A percentile compares a stretch with the other conserved stretches of the same genome.
phyloP scores from a whole-genome alignment of 2,888 invertebrate species.

The Dermolepida albohirtum region DNA sequence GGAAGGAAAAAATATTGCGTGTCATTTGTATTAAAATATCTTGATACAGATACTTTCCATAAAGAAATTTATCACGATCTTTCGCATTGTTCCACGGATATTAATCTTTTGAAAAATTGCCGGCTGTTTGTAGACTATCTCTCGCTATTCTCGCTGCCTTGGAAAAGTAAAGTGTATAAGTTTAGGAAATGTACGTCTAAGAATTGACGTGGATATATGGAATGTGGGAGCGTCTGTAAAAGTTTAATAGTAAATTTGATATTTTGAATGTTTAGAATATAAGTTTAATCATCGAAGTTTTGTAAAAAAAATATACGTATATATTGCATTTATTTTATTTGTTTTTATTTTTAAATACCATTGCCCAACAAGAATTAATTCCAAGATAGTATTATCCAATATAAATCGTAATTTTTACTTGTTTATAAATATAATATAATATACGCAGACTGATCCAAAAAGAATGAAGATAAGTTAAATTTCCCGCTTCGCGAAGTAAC shows the following conservation, averaged over 20 bases:
- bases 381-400: no score
- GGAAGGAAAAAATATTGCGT: conserved; percentile 42
- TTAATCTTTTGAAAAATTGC: conserved; percentile 40
- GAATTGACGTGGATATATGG: conserved; percentile 25
- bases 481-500: no score
- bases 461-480: no score
- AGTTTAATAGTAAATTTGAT: conserved; percentile 17
- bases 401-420: no score
- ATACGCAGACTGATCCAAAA: no score
- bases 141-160: neutral
- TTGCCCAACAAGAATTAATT: no score
- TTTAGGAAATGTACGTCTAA: conserved; percentile 16
- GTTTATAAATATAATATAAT: no score
- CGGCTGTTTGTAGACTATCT: conserved; percentile 29
- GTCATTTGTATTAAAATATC: conserved; percentile 44
- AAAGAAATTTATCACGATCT: conserved; percentile 40
- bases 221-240: conserved; percentile 8
- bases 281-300: no score
- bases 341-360: no score
- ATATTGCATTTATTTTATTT: no score
- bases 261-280: neutral
- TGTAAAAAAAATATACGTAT: no score
- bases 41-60: conserved; percentile 39
- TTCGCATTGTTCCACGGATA: conserved; percentile 38
- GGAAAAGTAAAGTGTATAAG: conserved; percentile 22